A percentile compares a stretch with the other conserved stretches of the same genome.
phyloP scores from a whole-genome alignment of 1,140 invertebrate genomes.

The Leptinotarsa defecta region DNA sequence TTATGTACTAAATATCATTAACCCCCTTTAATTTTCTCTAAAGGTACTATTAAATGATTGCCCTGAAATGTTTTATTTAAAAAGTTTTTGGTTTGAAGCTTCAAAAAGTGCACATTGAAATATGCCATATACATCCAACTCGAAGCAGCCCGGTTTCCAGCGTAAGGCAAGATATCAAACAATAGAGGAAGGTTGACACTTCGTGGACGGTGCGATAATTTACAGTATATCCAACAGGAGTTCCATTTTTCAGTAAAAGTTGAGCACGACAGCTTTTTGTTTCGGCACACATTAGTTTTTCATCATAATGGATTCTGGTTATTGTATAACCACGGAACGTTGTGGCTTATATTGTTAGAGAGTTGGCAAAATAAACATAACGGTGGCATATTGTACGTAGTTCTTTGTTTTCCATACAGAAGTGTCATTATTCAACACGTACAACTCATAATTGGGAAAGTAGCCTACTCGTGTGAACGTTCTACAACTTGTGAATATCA shows the following conservation, averaged over 20 bases:
- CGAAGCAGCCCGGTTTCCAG: neutral
- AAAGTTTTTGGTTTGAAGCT: neutral
- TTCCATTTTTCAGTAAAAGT: slow-evolving; percentile 36
- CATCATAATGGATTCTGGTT: slow-evolving; percentile 41
- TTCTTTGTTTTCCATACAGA: slow-evolving; percentile 41
- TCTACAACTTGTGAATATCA: too few relatives aligned
- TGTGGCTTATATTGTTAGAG: slow-evolving; percentile 3
- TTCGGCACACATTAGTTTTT: slow-evolving; percentile 40
- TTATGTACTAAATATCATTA: too few relatives aligned
- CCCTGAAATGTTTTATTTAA: neutral
- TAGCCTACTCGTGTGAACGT: too few relatives aligned
- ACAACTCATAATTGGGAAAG: too few relatives aligned
- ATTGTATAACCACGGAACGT: slow-evolving; percentile 37
- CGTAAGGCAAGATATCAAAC: slow-evolving; percentile 33
- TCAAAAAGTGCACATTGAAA: neutral
- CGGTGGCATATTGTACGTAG: slow-evolving; percentile 33
- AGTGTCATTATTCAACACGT: slow-evolving; percentile 13
- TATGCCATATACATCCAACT: neutral
- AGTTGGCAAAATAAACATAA: slow-evolving; percentile 39
- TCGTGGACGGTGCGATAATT: slow-evolving; percentile 40
- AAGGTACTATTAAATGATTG: neutral
- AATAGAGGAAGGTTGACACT: slow-evolving; percentile 35
- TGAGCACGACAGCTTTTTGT: slow-evolving; percentile 39
- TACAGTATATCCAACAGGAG: slow-evolving; percentile 35
- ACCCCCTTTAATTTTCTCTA: too few relatives aligned